A percentile compares a stretch with the other conserved stretches of the same genome.
phyloP scores from a whole-genome alignment of 1,140 invertebrate genomes.

The Holotrichia oblita region DNA sequence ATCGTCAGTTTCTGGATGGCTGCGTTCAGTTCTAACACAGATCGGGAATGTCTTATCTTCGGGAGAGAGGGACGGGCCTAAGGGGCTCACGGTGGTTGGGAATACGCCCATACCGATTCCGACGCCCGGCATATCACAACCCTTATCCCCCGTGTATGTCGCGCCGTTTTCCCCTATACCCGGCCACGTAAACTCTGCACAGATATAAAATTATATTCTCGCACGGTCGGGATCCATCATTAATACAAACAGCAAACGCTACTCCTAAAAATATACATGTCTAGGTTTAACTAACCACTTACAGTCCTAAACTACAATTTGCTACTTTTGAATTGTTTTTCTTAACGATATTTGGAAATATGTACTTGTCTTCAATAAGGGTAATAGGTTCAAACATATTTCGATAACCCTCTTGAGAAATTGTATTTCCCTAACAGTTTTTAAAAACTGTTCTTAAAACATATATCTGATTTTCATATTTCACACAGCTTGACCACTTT shows the following conservation, averaged over 20 bases:
- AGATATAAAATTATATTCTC: conserved; percentile 23
- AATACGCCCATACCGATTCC: conserved; percentile 9
- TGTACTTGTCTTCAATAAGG: too few relatives aligned
- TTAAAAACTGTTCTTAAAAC: too few relatives aligned
- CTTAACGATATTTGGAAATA: too few relatives aligned
- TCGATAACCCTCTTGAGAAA: too few relatives aligned
- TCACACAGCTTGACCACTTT: too few relatives aligned
- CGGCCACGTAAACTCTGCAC: neutral
- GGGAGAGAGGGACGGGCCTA: conserved; percentile 32
- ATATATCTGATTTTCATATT: too few relatives aligned
- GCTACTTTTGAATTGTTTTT: too few relatives aligned
- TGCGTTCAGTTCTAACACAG: conserved; percentile 56
- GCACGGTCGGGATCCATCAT: neutral
- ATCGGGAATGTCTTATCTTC: conserved; percentile 59
- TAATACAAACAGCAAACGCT: conserved; percentile 1
- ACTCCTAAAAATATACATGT: neutral
- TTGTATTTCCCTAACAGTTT: too few relatives aligned
- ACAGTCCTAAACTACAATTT: too few relatives aligned
- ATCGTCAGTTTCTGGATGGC: conserved; percentile 60
- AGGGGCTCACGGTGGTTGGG: neutral
- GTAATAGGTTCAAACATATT: too few relatives aligned
- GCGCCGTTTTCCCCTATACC: neutral
- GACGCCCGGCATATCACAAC: conserved; percentile 18
- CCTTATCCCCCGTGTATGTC: neutral
- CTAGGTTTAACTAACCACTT: too few relatives aligned